These are phyloP conservation scores for Ageneiosus marmoratus DNA, from an alignment of 2,113 vertebrate species.

Conservation along the genomic window DNA sequence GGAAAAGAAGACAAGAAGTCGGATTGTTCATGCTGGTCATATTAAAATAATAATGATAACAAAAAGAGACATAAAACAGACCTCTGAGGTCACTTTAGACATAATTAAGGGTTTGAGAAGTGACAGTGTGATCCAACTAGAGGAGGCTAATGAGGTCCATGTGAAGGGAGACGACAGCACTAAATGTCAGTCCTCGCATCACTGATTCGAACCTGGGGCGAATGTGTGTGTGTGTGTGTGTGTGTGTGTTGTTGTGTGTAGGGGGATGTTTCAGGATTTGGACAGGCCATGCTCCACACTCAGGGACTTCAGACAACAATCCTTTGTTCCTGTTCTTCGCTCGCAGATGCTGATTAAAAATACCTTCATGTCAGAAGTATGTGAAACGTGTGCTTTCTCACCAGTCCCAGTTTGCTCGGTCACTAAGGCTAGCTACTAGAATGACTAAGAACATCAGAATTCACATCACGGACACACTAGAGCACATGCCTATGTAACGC, in stretches of 20 bases:
- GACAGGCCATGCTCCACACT: not conserved
- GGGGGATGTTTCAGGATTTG: not conserved
- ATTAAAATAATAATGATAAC: constrained; percentile 13
- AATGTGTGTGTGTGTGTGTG: not conserved
- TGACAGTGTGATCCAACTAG: not conserved
- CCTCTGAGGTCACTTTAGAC: constrained; percentile 26
- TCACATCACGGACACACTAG: not conserved
- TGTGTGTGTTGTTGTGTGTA: too few species aligned
- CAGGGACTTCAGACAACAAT: not conserved
- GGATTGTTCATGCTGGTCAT: constrained; percentile 8
- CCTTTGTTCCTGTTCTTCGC: not conserved
- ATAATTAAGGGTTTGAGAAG: constrained; percentile 26
- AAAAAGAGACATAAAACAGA: not conserved
- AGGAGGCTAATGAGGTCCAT: constrained; percentile 16
- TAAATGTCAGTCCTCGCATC: constrained; percentile 24
- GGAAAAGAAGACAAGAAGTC: not conserved
- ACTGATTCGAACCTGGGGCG: not conserved
- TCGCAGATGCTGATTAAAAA: not conserved
- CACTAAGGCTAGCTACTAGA: not conserved
- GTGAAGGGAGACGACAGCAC: not conserved
- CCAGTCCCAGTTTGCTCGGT: too few species aligned
- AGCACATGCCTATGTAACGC: constrained; percentile 15
- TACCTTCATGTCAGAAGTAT: not conserved
- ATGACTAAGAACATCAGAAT: constrained; percentile 19
- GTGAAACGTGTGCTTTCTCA: not conserved